Conservation (phyloP, 2,888 invertebrate genomes). For the Ophion ventricosus region DNA sequence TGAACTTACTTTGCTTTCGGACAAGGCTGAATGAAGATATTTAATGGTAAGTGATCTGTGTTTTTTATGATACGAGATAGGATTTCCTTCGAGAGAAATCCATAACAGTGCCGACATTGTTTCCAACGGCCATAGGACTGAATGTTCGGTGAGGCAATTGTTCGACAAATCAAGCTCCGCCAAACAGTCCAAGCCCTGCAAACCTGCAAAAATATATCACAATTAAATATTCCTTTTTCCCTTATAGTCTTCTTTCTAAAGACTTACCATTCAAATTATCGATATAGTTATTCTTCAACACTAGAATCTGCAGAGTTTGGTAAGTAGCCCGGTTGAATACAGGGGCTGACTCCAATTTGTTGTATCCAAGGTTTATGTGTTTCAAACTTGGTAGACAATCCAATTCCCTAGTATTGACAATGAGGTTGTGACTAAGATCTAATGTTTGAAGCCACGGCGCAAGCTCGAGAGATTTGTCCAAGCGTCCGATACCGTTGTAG, state of each 20-base stretch:
- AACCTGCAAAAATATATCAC: constrained; percentile 74
- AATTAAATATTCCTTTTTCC: constrained; percentile 13
- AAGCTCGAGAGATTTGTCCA: constrained; percentile 86
- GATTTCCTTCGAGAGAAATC: constrained; percentile 86
- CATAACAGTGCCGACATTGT: constrained; percentile 85
- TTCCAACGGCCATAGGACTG: constrained; percentile 85
- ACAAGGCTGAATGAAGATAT: constrained; percentile 85
- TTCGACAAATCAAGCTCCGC: constrained; percentile 87
- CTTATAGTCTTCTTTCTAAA: constrained; percentile 12
- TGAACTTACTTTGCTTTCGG: constrained; percentile 82
- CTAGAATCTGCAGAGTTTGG: constrained; percentile 85
- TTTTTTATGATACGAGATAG: constrained; percentile 86
- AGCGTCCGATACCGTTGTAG: constrained; percentile 84
- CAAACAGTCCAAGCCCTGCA: constrained; percentile 85
- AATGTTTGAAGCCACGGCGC: constrained; percentile 86
- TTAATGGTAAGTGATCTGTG: constrained; percentile 85
- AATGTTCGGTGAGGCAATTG: constrained; percentile 87
- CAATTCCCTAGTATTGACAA: constrained; percentile 85
- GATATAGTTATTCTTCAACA: constrained; percentile 87
- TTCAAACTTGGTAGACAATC: constrained; percentile 87
- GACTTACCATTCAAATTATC: constrained; percentile 85
- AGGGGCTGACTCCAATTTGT: constrained; percentile 86
- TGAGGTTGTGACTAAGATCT: constrained; percentile 87
- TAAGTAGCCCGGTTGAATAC: constrained; percentile 85
- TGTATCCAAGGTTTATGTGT: constrained; percentile 87